Evolutionary conservation across 2,888 invertebrate species (phyloP), one percentile per base, ranked within the genome.

Genomic region (Muscina levida): DNA sequence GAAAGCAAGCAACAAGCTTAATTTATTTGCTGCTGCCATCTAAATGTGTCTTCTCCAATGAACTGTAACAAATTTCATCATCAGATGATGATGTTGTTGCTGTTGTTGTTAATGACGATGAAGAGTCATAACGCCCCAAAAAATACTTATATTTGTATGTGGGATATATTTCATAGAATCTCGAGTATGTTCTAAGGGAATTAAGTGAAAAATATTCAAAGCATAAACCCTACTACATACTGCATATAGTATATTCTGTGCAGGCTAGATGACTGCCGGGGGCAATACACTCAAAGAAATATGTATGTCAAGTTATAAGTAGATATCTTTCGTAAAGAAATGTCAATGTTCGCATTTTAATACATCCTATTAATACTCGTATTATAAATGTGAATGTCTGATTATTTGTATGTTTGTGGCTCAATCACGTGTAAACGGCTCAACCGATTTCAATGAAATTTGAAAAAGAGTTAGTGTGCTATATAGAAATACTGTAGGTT

Each of bases 31-130:
- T 76, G 62, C 70, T 31, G 31, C 53, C 10, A 13, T 62, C 19
- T 31, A 44, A 76, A 76, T 76, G 65, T 53, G 44, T 46, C 44
- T 76, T 70, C 51, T 31, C 31, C 31, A 70, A 68, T 57, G 65
- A 70, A 70, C 62, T 65, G 70, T 65, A 65, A 65, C 67, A 70
- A 76, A 76, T 65, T 31, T 70, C 26, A 76, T 76, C 70, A 62
- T 22, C 19, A 19, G 17, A 19, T 51, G 19, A 51, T 17, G 51
- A n/a, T n/a, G n/a, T n/a, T n/a, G n/a, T n/a, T n/a, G n/a, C n/a
- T n/a, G n/a, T n/a, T n/a, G n/a, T n/a, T n/a, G n/a, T n/a, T n/a
- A n/a, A n/a, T n/a, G n/a, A n/a, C n/a, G n/a, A 22, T 51, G 8
- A 51, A 51, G 19, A 19, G 19, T 4, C 17, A 59, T 17, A 19